phyloP scores from a whole-genome alignment of 2,113 vertebrate species.

The Gorsachius goisagi region DNA sequence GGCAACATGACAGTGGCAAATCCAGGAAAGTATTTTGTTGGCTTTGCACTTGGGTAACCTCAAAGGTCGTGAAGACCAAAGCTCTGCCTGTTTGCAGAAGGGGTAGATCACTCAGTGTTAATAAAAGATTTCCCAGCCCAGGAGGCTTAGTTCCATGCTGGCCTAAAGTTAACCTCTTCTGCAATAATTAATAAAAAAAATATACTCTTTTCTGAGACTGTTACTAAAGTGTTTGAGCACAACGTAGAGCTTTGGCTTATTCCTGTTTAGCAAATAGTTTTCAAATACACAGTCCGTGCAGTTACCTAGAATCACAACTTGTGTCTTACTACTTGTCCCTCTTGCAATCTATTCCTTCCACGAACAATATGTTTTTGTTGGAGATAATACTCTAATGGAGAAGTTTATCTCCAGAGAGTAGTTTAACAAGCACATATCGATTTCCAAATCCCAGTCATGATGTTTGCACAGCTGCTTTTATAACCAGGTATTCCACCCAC shows the following conservation, averaged over 20 bases:
- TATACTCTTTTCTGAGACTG: not conserved
- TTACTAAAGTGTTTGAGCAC: not conserved
- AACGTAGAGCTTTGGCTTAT: not conserved
- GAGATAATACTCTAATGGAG: not conserved
- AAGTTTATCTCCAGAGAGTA: not conserved
- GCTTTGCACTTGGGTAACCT: not conserved
- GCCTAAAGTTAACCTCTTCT: not conserved
- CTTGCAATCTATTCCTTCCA: not conserved
- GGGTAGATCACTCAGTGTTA: not conserved
- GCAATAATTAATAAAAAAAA: not conserved
- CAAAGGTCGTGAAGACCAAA: not conserved
- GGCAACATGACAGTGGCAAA: not conserved
- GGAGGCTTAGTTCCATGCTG: not conserved
- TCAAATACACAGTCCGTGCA: not conserved
- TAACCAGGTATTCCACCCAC: not conserved
- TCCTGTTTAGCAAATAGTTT: not conserved
- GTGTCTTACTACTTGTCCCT: not conserved
- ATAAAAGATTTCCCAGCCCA: not conserved
- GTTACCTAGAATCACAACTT: not conserved
- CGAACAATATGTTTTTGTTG: not conserved
- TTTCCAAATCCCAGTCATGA: not conserved
- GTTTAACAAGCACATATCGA: not conserved
- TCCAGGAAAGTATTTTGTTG: not conserved
- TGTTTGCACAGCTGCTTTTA: not conserved
- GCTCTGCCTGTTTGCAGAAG: not conserved